phyloP scores from a whole-genome alignment of 2,888 invertebrate genomes.

The Drosophila ustulata region DNA sequence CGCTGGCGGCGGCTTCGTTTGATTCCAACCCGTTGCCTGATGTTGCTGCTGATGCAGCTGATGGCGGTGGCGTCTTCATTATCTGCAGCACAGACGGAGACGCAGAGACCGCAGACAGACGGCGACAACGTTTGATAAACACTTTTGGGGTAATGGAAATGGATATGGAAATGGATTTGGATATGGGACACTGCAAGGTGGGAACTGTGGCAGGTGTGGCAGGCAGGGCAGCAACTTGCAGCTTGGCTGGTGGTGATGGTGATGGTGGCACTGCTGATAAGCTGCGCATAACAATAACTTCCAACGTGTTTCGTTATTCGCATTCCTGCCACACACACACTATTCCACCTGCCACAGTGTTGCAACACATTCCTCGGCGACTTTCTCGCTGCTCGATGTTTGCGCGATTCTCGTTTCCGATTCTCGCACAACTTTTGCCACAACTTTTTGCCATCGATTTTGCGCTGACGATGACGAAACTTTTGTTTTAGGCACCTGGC shows the following conservation, averaged over 20 bases:
- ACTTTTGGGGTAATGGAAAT: slow-evolving; percentile 31
- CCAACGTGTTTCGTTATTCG: slow-evolving; percentile 36
- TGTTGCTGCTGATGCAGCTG: slow-evolving; percentile 51
- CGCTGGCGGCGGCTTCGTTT: slow-evolving; percentile 67
- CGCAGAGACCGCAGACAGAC: slow-evolving; percentile 9
- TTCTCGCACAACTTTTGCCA: slow-evolving; percentile 28
- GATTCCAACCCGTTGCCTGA: slow-evolving; percentile 55
- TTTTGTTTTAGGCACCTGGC: slow-evolving; percentile 64
- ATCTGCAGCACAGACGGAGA: slow-evolving; percentile 54
- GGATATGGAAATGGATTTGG: slow-evolving; percentile 21
- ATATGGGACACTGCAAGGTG: slow-evolving; percentile 28
- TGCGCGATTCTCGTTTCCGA: not conserved
- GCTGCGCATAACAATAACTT: slow-evolving; percentile 45
- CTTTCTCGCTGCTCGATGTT: slow-evolving; percentile 7
- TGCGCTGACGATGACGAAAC: slow-evolving; percentile 66
- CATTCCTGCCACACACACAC: slow-evolving; percentile 23
- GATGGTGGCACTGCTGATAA: slow-evolving; percentile 48
- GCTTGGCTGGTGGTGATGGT: slow-evolving; percentile 14
- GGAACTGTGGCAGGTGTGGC: slow-evolving; percentile 15
- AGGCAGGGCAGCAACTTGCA: slow-evolving; percentile 28
- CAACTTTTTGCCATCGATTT: slow-evolving; percentile 66
- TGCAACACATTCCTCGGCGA: slow-evolving; percentile 10
- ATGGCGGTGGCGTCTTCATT: slow-evolving; percentile 82
- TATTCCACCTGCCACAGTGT: not conserved
- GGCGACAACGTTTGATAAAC: slow-evolving; percentile 63